Evolutionary conservation across 2,888 invertebrate species (phyloP).

Genomic region (Julus scandinavius): DNA sequence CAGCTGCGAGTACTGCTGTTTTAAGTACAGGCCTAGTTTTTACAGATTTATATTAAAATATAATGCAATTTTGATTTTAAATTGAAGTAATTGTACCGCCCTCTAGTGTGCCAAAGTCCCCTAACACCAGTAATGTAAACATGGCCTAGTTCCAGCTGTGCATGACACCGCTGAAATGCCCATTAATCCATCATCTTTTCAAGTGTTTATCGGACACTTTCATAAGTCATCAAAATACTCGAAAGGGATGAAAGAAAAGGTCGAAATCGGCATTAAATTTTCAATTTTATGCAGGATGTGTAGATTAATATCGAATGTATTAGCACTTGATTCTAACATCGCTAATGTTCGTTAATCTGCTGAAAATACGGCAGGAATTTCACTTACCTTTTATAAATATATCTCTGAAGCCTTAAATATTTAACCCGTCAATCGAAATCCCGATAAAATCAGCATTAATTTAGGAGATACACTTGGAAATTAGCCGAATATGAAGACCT

Average conservation of each 20-base stretch:
- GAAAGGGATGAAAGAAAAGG: constrained; percentile 6
- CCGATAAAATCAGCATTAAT: not conserved
- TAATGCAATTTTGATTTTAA: not conserved
- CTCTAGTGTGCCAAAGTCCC: not conserved
- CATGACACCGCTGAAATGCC: not conserved
- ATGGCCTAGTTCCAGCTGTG: constrained; percentile 7
- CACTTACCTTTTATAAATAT: constrained; percentile 4
- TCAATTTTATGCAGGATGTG: not conserved
- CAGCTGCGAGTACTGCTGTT: too few relatives aligned
- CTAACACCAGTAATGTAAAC: not conserved
- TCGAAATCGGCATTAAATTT: not conserved
- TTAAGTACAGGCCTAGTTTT: too few relatives aligned
- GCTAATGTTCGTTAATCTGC: not conserved
- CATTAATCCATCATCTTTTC: not conserved
- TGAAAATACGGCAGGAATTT: not conserved
- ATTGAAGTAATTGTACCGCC: not conserved
- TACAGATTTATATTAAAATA: too few relatives aligned
- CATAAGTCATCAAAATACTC: not conserved
- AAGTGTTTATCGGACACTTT: not conserved
- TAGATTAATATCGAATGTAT: not conserved
- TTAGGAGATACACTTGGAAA: not conserved
- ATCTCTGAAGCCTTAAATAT: not conserved
- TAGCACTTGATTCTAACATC: not conserved
- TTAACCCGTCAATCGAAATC: not conserved
- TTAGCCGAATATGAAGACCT: not conserved